These are phyloP conservation scores for Mylabris sibirica DNA, from an alignment of 2,888 invertebrate species.

Conservation along the genomic window DNA sequence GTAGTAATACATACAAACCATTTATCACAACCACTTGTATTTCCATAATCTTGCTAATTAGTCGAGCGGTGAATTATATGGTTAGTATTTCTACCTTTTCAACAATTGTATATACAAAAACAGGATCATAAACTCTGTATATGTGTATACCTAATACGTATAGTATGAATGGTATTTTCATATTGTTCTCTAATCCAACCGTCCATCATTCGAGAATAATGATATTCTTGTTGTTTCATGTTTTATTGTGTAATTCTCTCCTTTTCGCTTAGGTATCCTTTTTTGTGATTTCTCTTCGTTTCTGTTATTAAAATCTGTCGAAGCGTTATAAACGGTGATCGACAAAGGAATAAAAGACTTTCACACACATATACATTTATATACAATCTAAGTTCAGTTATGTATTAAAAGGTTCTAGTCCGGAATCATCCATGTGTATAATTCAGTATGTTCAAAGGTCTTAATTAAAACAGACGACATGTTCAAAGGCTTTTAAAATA, in stretches of 20 bases:
- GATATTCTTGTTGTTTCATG: not conserved
- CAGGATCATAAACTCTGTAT: not conserved
- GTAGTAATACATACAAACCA: not conserved
- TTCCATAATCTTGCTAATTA: constrained; percentile 7
- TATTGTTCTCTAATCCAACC: constrained; percentile 1
- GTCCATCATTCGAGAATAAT: not conserved
- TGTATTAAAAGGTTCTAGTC: constrained; percentile 8
- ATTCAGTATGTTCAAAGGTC: not conserved
- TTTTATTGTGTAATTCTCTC: not conserved
- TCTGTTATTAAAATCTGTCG: not conserved
- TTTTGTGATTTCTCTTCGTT: not conserved
- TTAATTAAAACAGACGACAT: not conserved
- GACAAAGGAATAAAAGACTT: not conserved
- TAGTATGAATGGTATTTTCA: not conserved
- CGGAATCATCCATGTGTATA: not conserved
- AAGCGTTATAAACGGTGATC: not conserved
- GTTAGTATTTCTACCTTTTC: not conserved
- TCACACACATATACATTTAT: not conserved
- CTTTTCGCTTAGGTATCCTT: not conserved
- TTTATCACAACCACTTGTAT: not conserved
- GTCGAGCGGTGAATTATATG: not conserved
- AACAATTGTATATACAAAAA: not conserved
- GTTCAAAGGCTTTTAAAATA: constrained; percentile 3
- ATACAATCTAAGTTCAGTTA: not conserved
- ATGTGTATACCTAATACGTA: not conserved